These are phyloP conservation scores for Bedellia somnulentella DNA, from an alignment of 2,888 invertebrate genomes.

Conservation along the genomic window DNA sequence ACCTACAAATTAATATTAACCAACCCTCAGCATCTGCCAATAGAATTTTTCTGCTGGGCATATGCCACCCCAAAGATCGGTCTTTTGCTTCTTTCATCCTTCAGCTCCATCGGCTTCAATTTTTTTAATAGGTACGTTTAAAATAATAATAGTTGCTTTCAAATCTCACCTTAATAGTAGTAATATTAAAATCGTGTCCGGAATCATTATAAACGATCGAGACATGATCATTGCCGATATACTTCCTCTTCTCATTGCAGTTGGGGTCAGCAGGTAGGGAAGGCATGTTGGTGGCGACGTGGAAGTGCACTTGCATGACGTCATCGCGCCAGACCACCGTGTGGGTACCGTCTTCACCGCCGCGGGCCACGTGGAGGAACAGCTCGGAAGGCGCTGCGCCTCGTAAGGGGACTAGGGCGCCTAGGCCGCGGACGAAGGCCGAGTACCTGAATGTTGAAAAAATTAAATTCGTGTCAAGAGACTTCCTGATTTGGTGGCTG, in stretches of 20 bases:
- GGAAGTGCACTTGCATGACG: constrained; percentile 92
- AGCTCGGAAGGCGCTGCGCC: constrained; percentile 78
- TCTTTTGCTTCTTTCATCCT: too few species aligned
- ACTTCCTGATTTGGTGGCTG: too few species aligned
- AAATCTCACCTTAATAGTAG: constrained; percentile 89
- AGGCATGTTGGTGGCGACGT: constrained; percentile 97
- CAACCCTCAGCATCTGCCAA: too few species aligned
- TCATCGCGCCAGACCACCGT: constrained; percentile 96
- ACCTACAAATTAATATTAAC: too few species aligned
- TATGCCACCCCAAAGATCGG: too few species aligned
- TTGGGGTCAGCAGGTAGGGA: constrained; percentile 80
- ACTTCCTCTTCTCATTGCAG: constrained; percentile 89
- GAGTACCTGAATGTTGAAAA: constrained; percentile 61
- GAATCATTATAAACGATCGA: constrained; percentile 98
- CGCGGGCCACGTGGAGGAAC: constrained; percentile 81
- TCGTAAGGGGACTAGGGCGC: constrained; percentile 77
- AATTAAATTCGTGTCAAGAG: too few species aligned
- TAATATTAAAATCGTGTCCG: constrained; percentile 86
- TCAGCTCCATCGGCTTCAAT: too few species aligned
- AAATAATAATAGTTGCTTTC: too few species aligned
- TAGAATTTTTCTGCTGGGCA: too few species aligned
- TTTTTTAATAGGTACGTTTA: too few species aligned
- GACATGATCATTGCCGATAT: constrained; percentile 96
- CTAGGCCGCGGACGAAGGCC: constrained; percentile 83
- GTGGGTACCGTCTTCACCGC: constrained; percentile 90